A percentile compares a stretch with the other conserved stretches of the same genome.
phyloP scores from a whole-genome alignment of 2,113 vertebrate genomes.

The Ictalurus punctatus region DNA sequence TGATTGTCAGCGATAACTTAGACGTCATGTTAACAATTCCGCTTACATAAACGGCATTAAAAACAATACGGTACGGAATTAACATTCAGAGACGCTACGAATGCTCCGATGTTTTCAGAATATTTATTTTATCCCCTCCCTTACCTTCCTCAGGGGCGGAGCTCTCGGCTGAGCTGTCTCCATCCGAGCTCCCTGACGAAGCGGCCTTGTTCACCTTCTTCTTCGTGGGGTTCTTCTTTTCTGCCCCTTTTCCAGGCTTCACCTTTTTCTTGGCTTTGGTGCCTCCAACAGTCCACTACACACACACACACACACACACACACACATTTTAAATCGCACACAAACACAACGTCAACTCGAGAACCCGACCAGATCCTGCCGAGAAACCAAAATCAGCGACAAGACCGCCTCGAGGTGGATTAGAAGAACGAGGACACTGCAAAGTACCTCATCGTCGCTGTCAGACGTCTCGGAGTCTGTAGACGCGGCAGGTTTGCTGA shows the following conservation, averaged over 20 bases:
- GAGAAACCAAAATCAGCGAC: not conserved
- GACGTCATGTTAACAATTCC: not conserved
- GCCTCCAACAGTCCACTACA: constrained; percentile 95
- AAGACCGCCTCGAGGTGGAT: not conserved
- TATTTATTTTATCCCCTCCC: constrained; percentile 20
- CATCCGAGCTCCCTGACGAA: constrained; percentile 95
- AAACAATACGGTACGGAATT: not conserved
- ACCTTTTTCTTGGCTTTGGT: constrained; percentile 97
- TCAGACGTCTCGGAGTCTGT: constrained; percentile 96
- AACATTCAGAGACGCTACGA: too few species aligned
- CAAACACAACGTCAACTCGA: not conserved
- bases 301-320: constrained; percentile 52
- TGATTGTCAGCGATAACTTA: not conserved
- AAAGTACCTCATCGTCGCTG: constrained; percentile 90
- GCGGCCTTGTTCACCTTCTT: constrained; percentile 87
- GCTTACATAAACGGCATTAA: not conserved
- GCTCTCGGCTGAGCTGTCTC: constrained; percentile 93
- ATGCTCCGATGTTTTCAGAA: too few species aligned
- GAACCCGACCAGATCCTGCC: not conserved
- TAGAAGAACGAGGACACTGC: too few species aligned
- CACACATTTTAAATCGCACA: not conserved
- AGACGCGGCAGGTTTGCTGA: constrained; percentile 91
- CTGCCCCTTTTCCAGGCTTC: constrained; percentile 84
- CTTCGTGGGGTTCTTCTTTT: constrained; percentile 89
- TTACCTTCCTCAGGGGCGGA: constrained; percentile 96